These are phyloP conservation scores for Protophormia terraenovae DNA, from an alignment of 2,888 invertebrate genomes.

Conservation along the genomic window DNA sequence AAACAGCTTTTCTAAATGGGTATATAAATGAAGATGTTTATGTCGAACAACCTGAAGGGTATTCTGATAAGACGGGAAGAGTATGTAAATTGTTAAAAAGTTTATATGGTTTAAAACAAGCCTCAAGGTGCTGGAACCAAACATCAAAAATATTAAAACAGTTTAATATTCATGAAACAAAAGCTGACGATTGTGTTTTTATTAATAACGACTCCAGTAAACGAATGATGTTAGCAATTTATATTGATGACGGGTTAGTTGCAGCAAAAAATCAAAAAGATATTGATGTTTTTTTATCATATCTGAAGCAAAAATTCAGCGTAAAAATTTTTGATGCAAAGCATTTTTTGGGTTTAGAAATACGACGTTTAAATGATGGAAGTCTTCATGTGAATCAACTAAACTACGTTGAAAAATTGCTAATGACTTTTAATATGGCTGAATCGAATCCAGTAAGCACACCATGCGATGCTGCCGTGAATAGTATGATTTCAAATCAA, in stretches of 20 bases:
- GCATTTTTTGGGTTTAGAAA: conserved; percentile 37
- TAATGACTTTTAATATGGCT: conserved; percentile 21
- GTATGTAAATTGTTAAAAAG: conserved; percentile 67
- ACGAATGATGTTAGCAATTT: conserved; percentile 69
- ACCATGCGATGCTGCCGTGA: conserved; percentile 20
- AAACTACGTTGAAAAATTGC: conserved; percentile 17
- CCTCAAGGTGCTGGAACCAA: conserved; percentile 70
- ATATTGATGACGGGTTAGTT: conserved; percentile 66
- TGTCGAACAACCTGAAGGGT: conserved; percentile 63
- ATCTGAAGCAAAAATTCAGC: conserved; percentile 45
- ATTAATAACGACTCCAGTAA: conserved; percentile 32
- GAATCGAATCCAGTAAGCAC: conserved; percentile 20
- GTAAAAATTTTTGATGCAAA: conserved; percentile 49
- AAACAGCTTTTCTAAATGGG: conserved; percentile 64
- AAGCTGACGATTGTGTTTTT: conserved; percentile 73
- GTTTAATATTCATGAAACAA: conserved; percentile 67
- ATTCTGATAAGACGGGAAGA: conserved; percentile 63
- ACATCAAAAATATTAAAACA: conserved; percentile 67
- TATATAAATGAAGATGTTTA: conserved; percentile 60
- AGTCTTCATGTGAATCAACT: conserved; percentile 32
- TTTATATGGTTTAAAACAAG: conserved; percentile 71
- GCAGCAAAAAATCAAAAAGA: conserved; percentile 54
- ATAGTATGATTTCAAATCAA: conserved; percentile 25
- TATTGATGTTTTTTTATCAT: conserved; percentile 13
- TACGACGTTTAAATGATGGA: conserved; percentile 25